These are phyloP conservation scores for pig (Sus scrofa) DNA, from an alignment of 2,113 vertebrate genomes.

Conservation along the genomic window DNA sequence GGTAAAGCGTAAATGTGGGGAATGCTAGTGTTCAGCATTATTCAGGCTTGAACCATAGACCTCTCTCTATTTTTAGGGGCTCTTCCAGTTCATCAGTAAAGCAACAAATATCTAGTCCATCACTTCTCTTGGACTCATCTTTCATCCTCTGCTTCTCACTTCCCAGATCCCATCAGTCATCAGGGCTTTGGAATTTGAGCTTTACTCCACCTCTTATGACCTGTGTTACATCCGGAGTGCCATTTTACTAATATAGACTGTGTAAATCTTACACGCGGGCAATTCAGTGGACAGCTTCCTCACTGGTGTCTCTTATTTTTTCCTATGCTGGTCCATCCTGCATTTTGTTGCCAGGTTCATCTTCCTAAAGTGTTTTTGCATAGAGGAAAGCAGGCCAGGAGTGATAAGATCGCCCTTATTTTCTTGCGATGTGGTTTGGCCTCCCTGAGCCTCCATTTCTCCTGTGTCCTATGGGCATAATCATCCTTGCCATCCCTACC, in stretches of 20 bases:
- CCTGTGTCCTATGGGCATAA: rapidly evolving
- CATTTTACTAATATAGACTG: background rate
- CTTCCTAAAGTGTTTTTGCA: background rate
- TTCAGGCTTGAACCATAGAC: background rate
- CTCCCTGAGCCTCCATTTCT: background rate
- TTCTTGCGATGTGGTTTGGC: background rate
- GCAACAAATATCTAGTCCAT: background rate
- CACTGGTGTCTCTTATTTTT: background rate
- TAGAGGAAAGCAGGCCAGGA: background rate
- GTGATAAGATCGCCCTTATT: background rate
- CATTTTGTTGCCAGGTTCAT: slow-evolving; percentile 13
- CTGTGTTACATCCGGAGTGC: background rate
- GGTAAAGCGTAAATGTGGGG: background rate
- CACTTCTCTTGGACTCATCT: background rate
- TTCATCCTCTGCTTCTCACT: background rate
- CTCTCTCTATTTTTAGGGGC: background rate
- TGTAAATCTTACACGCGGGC: background rate
- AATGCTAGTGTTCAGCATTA: background rate
- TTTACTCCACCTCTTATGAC: background rate
- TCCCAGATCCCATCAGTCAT: background rate
- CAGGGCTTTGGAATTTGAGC: background rate
- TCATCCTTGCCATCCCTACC: background rate
- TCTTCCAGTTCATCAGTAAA: background rate
- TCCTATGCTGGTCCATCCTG: background rate
- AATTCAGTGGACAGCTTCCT: background rate